phyloP scores from a whole-genome alignment of 2,113 vertebrate genomes.

The Hystrix cristata region DNA sequence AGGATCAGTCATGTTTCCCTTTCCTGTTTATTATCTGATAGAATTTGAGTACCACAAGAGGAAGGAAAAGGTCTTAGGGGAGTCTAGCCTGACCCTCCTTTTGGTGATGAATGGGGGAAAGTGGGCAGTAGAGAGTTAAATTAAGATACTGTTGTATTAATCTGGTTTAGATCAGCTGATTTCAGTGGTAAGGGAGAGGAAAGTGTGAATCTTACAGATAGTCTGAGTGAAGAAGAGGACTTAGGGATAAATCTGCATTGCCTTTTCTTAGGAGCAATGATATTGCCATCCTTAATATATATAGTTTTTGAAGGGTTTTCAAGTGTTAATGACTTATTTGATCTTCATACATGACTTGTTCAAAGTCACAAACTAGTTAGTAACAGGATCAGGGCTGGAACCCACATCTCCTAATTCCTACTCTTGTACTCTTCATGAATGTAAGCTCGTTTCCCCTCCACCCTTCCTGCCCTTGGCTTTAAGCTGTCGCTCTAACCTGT shows the following conservation, averaged over 20 bases:
- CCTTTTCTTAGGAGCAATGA: background rate
- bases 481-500: background rate
- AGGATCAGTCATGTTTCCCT: background rate
- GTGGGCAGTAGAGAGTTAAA: background rate
- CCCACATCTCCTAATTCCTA: background rate
- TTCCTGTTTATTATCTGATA: background rate
- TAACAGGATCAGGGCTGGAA: background rate
- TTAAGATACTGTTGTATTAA: background rate
- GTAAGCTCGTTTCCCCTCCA: background rate
- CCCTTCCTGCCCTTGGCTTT: background rate
- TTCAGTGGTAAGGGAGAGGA: background rate
- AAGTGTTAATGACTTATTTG: background rate
- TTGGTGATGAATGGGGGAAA: background rate
- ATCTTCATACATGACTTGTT: slow-evolving; percentile 17
- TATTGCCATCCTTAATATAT: background rate
- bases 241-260: slow-evolving; percentile 1
- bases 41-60: background rate
- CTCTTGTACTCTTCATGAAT: background rate
- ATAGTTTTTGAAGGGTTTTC: slow-evolving; percentile 28
- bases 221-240: background rate
- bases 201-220: background rate
- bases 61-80: background rate
- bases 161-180: background rate
- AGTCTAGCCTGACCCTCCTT: background rate
- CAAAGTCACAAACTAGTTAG: slow-evolving; percentile 35